Conservation (phyloP, 2,888 invertebrate genomes). For the Miltochrista miniata region DNA sequence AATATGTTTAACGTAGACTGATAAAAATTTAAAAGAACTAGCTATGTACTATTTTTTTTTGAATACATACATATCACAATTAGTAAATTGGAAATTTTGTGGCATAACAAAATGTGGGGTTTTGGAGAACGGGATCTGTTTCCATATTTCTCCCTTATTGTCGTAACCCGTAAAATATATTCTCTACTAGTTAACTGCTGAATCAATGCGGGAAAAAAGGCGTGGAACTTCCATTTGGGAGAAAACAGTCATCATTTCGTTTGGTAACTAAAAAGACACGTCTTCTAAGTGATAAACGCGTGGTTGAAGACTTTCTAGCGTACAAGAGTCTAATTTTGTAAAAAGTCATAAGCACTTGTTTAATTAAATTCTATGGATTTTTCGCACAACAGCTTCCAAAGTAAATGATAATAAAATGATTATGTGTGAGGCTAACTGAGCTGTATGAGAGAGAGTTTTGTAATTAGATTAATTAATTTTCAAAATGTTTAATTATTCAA, state of each 20-base stretch:
- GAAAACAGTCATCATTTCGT: slow-evolving; percentile 14
- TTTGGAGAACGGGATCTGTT: no score
- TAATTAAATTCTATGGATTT: slow-evolving; percentile 25
- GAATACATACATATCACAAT: no score
- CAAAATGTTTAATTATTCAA: neutral
- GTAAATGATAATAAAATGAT: slow-evolving; percentile 11
- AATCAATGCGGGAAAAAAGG: slow-evolving; percentile 1
- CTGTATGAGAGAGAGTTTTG: neutral
- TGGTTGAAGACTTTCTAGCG: slow-evolving; percentile 8
- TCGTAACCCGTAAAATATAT: no score
- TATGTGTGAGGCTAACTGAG: slow-evolving; percentile 5
- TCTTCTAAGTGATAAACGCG: slow-evolving; percentile 19
- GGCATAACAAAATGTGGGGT: no score
- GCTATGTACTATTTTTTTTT: no score
- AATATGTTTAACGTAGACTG: no score
- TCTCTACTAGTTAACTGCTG: no score
- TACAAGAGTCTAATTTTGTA: slow-evolving; percentile 19
- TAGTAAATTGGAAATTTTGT: no score
- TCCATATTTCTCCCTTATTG: no score
- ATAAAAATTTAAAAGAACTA: no score
- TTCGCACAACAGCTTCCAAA: slow-evolving; percentile 15
- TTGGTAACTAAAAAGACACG: slow-evolving; percentile 20
- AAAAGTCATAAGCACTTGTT: slow-evolving; percentile 26
- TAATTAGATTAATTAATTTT: slow-evolving; percentile 1
- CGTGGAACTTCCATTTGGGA: slow-evolving; percentile 4